Percentiles rank a stretch among this genome's conserved stretches.
These are phyloP conservation scores for Sialia sialis DNA, from an alignment of 2,113 vertebrate species.

Conservation along the genomic window DNA sequence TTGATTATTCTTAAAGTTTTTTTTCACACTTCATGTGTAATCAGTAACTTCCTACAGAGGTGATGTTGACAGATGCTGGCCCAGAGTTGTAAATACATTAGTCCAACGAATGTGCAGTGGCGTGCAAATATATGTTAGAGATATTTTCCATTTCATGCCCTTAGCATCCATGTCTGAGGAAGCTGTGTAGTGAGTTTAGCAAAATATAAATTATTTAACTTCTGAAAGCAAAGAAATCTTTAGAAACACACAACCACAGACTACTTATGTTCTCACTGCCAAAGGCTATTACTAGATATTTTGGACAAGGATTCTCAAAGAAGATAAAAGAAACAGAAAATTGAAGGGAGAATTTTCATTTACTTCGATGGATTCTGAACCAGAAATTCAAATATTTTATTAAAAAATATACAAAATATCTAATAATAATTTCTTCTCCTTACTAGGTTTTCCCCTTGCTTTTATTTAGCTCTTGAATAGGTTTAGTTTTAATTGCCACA, in stretches of 20 bases:
- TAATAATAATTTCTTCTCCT: neutral
- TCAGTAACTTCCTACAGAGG: neutral
- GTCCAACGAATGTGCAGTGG: neutral
- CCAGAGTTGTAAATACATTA: neutral
- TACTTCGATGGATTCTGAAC: neutral
- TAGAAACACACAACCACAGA: neutral
- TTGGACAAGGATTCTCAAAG: neutral
- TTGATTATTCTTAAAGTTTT: neutral
- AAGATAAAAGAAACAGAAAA: neutral
- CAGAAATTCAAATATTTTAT: neutral
- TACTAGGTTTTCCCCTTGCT: neutral
- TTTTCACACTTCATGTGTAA: neutral
- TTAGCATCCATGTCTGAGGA: fast-evolving
- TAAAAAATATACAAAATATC: neutral
- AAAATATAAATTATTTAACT: neutral
- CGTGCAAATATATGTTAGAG: neutral
- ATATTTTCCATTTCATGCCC: neutral
- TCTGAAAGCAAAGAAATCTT: neutral
- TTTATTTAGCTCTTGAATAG: neutral
- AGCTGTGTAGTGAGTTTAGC: neutral
- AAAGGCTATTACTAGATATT: neutral
- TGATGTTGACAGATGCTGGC: neutral
- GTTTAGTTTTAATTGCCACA: neutral
- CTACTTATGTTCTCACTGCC: neutral
- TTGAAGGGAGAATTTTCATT: neutral